Percentiles rank a stretch among this genome's conserved stretches.
These are phyloP conservation scores for Sarcophaga carnaria DNA, from an alignment of 2,888 invertebrate species.

Conservation along the genomic window DNA sequence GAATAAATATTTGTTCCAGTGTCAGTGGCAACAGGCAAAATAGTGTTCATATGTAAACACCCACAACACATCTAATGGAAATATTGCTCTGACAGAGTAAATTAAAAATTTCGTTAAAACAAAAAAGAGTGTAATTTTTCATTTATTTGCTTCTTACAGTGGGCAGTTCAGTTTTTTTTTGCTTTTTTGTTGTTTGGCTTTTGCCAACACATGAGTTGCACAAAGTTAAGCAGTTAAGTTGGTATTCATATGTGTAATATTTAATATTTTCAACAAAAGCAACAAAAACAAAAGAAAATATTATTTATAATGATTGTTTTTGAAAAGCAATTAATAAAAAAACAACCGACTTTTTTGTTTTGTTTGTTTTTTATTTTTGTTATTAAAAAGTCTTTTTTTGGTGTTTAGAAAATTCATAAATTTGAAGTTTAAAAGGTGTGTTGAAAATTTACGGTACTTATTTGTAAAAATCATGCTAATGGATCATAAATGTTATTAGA, in stretches of 20 bases:
- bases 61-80: conserved; percentile 43
- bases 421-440: conserved; percentile 62
- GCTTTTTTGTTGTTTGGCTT: background rate
- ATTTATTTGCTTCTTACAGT: conserved; percentile 14
- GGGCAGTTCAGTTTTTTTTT: conserved; percentile 18
- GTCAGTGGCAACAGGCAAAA: conserved; percentile 15
- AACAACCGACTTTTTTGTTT: background rate
- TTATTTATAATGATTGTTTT: conserved; percentile 68
- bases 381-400: conserved; percentile 35
- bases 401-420: conserved; percentile 60
- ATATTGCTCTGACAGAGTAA: conserved; percentile 28
- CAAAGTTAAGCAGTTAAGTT: background rate
- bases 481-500: conserved; percentile 61
- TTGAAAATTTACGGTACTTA: conserved; percentile 66
- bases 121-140: conserved; percentile 39
- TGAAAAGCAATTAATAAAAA: conserved; percentile 65
- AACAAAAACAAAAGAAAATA: conserved; percentile 27
- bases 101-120: conserved; percentile 28
- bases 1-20: conserved; percentile 5
- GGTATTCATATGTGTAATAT: background rate
- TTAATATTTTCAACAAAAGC: background rate
- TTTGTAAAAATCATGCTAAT: conserved; percentile 59
- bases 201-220: conserved; percentile 19
- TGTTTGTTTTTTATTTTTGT: conserved; percentile 20
- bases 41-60: conserved; percentile 43